Base-by-base conservation (phyloP, 2,888 invertebrate genomes). In the Hyposoter dolosus region DNA sequence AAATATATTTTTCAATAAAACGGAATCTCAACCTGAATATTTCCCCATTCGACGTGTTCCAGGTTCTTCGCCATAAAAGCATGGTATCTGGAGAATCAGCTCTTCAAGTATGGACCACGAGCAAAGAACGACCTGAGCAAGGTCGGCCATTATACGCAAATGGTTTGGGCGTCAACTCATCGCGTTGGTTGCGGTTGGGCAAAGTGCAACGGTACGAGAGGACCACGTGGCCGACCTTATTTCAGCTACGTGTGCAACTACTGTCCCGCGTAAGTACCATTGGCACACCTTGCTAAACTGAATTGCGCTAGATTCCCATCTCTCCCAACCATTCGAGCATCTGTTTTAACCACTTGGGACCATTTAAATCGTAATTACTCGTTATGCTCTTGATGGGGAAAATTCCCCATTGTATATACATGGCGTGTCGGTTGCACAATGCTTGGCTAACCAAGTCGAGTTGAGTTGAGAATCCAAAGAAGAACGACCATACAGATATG, bases 161-260 rank as follows among this genome's bases (percentile, higher is more conserved):
- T 97, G 96, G 97, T 97, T 35, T 98, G 97, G 97, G 97, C 97
- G 15, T 95, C 97, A 3, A 96, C 96, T 28, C 97, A 97, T 92
- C 96, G 96, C 92, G 96, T 97, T 19, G 97, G 97, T 53, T 97
- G 97, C 90, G 97, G 97, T 0, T 95, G 97, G 89, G 95, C 96
- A 32, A 95, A 96, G 91, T 98, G 98, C 92, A 93, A 95, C n/a
- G 93, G 94, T 35, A 90, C 91, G 17, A 95, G 95, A 15, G 96
- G 96, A 45, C 96, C 95, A 17, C 95, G 95, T 94, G 96, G 95
- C 84, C 94, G 94, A 94, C 95, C 94, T 19, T 98, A 96, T 94
- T 97, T 96, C 94, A 97, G 97, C 93, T 98, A 97, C 93, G 96
- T 98, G 43, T 98, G 98, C 94, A 97, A 97, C 94, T 98, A 98